phyloP scores from a whole-genome alignment of 1,140 invertebrate genomes.

The Drosophila micromelanica region DNA sequence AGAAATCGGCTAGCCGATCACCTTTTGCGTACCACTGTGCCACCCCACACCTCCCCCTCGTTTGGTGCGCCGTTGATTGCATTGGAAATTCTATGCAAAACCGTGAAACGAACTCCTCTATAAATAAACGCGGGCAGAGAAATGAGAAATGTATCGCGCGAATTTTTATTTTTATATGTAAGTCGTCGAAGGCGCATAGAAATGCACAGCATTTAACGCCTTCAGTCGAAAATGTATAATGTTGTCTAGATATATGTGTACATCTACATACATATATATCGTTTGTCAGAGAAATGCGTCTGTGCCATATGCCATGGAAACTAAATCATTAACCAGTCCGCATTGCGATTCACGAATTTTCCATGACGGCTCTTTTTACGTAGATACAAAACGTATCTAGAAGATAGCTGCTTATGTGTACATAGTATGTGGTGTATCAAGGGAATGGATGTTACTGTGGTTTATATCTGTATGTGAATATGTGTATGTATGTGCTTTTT shows the following conservation, averaged over 20 bases:
- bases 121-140: slow-evolving; percentile 71
- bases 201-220: slow-evolving; percentile 61
- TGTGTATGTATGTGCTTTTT: slow-evolving; percentile 5
- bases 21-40: slow-evolving; percentile 20
- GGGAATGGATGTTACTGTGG: slow-evolving; percentile 17
- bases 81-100: slow-evolving; percentile 80
- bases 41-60: neutral
- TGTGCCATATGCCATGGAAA: slow-evolving; percentile 34
- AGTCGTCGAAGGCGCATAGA: slow-evolving; percentile 60
- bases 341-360: slow-evolving; percentile 62
- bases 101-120: slow-evolving; percentile 41
- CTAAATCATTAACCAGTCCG: slow-evolving; percentile 24
- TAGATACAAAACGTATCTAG: slow-evolving; percentile 41
- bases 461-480: slow-evolving; percentile 16
- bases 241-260: slow-evolving; percentile 12
- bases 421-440: slow-evolving; percentile 3
- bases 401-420: slow-evolving; percentile 4
- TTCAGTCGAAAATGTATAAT: slow-evolving; percentile 45
- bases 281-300: slow-evolving; percentile 26
- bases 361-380: slow-evolving; percentile 55
- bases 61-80: slow-evolving; percentile 39
- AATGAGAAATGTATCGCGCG: slow-evolving; percentile 54
- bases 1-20: slow-evolving; percentile 17
- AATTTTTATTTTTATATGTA: slow-evolving; percentile 67
- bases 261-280: slow-evolving; percentile 22